Evolutionary conservation across 2,888 invertebrate genomes (phyloP).

Genomic region (Cryptus viduatorius): DNA sequence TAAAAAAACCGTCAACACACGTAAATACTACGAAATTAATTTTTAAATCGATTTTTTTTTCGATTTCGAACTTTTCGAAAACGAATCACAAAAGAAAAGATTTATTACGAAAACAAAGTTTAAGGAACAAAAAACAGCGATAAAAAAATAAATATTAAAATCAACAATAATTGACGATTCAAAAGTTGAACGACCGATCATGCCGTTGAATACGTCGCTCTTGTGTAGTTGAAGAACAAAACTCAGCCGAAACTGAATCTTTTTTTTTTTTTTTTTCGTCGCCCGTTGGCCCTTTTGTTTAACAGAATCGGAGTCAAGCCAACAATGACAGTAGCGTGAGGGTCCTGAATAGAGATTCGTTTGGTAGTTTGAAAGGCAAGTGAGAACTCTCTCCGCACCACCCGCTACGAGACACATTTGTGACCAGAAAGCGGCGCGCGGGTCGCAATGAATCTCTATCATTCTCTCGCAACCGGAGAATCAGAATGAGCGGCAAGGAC

Average conservation of each 20-base stretch:
- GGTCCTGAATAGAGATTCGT: slow-evolving; percentile 53
- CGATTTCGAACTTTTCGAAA: no score
- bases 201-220: neutral
- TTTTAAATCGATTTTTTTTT: no score
- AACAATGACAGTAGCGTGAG: slow-evolving; percentile 57
- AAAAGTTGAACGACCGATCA: neutral
- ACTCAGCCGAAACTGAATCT: neutral
- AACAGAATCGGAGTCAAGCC: slow-evolving; percentile 22
- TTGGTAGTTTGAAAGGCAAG: slow-evolving; percentile 50
- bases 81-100: no score
- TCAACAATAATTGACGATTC: neutral
- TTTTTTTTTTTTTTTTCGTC: slow-evolving; percentile 4
- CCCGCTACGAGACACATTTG: slow-evolving; percentile 37
- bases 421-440: slow-evolving; percentile 45
- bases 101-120: no score
- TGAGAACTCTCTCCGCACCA: slow-evolving; percentile 11
- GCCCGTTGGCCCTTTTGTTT: slow-evolving; percentile 34
- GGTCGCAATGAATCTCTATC: slow-evolving; percentile 64
- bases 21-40: no score
- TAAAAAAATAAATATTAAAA: neutral
- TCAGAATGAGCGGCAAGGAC: slow-evolving; percentile 50
- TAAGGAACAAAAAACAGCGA: neutral
- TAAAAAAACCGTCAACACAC: no score
- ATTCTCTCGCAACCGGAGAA: slow-evolving; percentile 45
- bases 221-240: neutral